A percentile compares a stretch with the other conserved stretches of the same genome.
phyloP scores from a whole-genome alignment of 2,113 vertebrate species.

The Leucosticte australis region DNA sequence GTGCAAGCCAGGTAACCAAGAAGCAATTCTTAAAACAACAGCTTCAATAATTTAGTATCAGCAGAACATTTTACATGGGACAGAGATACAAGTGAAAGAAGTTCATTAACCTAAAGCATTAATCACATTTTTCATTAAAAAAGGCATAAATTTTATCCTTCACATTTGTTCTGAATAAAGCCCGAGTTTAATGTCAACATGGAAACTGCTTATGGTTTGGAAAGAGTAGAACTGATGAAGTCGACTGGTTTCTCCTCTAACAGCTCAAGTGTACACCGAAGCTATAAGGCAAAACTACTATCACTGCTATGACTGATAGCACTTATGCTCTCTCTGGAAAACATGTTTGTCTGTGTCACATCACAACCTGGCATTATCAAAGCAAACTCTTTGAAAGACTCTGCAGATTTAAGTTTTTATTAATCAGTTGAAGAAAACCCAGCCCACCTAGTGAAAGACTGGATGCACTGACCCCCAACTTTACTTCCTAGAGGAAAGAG shows the following conservation, averaged over 20 bases:
- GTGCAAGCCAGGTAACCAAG: background rate
- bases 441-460: background rate
- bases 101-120: background rate
- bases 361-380: background rate
- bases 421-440: background rate
- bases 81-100: background rate
- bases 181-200: background rate
- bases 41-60: background rate
- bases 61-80: background rate
- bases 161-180: background rate
- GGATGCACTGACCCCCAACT: background rate
- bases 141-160: background rate
- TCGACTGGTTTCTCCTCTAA: background rate
- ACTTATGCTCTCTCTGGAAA: background rate
- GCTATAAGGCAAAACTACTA: background rate
- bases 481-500: background rate
- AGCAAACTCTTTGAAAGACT: background rate
- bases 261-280: background rate
- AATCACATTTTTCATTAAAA: background rate
- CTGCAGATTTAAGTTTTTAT: background rate
- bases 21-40: background rate
- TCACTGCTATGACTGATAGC: background rate
- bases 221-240: background rate
- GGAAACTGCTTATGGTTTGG: background rate
- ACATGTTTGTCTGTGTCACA: background rate